Percentiles rank a stretch among this genome's conserved stretches.
phyloP scores from a whole-genome alignment of 2,113 vertebrate genomes.

The Camarhynchus parvulus region DNA sequence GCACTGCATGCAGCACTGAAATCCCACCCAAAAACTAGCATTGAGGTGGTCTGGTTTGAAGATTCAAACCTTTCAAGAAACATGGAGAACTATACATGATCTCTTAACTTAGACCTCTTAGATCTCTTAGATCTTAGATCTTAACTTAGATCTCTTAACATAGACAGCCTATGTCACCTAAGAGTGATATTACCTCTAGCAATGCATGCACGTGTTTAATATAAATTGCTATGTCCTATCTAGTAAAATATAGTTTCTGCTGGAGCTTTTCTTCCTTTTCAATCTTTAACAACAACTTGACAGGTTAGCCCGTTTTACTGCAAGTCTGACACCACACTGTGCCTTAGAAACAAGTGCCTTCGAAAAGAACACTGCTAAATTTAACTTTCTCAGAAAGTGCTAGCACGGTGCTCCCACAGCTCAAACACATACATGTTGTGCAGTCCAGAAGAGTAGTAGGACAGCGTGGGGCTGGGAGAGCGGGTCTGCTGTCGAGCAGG shows the following conservation, averaged over 20 bases:
- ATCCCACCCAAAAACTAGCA: neutral
- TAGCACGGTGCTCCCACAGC: neutral
- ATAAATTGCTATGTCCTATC: neutral
- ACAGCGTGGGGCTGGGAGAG: constrained; percentile 95
- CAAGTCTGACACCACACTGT: neutral
- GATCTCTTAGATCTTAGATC: too few species aligned
- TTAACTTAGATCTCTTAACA: too few species aligned
- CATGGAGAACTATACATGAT: neutral
- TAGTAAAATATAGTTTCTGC: neutral
- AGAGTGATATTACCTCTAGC: neutral
- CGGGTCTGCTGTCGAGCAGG: constrained; percentile 87
- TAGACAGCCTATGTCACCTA: neutral
- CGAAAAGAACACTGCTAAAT: neutral
- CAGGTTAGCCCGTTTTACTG: neutral
- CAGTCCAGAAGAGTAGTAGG: constrained; percentile 97
- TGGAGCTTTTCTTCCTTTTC: neutral
- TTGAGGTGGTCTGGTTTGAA: neutral
- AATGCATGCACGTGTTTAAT: neutral
- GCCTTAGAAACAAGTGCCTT: neutral
- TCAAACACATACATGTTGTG: constrained; percentile 90
- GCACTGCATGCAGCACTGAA: neutral
- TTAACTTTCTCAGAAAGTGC: neutral
- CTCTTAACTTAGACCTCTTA: neutral
- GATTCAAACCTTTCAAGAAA: neutral
- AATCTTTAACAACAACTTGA: neutral